These are phyloP conservation scores for Phorcus lineatus DNA, from an alignment of 2,888 invertebrate species.

Conservation along the genomic window DNA sequence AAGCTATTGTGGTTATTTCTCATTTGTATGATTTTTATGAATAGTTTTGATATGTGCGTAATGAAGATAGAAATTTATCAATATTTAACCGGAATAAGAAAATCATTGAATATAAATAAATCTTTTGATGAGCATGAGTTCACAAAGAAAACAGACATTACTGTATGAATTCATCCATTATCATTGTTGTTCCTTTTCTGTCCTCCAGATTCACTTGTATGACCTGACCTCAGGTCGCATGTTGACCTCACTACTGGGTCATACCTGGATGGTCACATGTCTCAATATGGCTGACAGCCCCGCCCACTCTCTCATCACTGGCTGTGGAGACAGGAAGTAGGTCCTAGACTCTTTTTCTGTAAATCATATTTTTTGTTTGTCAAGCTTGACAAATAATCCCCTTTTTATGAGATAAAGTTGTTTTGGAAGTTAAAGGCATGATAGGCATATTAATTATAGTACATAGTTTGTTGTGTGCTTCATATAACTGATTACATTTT, in stretches of 20 bases:
- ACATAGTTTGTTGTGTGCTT: too few relatives aligned
- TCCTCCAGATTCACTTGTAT: conserved; percentile 63
- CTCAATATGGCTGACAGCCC: conserved; percentile 60
- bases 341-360: background rate
- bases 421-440: background rate
- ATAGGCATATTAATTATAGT: too few relatives aligned
- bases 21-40: too few relatives aligned
- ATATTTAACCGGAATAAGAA: too few relatives aligned
- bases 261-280: conserved; percentile 60
- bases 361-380: background rate
- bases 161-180: too few relatives aligned
- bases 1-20: too few relatives aligned
- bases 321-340: conserved; percentile 68
- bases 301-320: conserved; percentile 57
- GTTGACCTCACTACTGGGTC: conserved; percentile 55
- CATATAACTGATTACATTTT: too few relatives aligned
- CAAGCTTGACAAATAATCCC: background rate
- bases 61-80: too few relatives aligned
- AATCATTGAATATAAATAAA: too few relatives aligned
- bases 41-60: too few relatives aligned
- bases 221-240: conserved; percentile 50
- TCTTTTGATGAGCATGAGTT: too few relatives aligned
- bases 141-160: too few relatives aligned
- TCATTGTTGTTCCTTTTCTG: background rate
- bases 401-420: background rate